These are phyloP conservation scores for Indicator indicator DNA, from an alignment of 2,113 vertebrate genomes.

Conservation along the genomic window DNA sequence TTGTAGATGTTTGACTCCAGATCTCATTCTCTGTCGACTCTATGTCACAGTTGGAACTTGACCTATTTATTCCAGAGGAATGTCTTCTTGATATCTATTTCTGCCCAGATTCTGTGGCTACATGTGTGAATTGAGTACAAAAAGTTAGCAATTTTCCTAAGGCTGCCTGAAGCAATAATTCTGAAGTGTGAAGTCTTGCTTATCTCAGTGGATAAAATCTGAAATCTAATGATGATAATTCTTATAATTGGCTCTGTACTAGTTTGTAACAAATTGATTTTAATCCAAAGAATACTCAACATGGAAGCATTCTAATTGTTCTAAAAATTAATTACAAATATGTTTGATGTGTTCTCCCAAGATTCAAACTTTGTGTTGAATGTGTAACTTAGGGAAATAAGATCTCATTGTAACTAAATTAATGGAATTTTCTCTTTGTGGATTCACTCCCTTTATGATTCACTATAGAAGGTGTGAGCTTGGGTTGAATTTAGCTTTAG, in stretches of 20 bases:
- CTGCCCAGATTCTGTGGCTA: not conserved
- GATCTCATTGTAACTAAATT: not conserved
- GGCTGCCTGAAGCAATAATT: conserved; percentile 23
- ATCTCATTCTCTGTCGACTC: not conserved
- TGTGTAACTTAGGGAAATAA: not conserved
- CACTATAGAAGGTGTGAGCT: not conserved
- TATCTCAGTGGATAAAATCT: conserved; percentile 23
- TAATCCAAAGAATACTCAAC: not conserved
- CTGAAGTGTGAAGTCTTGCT: not conserved
- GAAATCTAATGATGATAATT: conserved; percentile 20
- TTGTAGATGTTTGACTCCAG: not conserved
- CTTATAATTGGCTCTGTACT: not conserved
- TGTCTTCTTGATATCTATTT: not conserved
- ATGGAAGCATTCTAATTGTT: not conserved
- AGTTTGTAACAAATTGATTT: not conserved
- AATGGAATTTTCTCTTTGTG: not conserved
- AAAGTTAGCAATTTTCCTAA: not conserved
- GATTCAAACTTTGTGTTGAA: not conserved
- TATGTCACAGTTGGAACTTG: not conserved
- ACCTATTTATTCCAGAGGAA: not conserved
- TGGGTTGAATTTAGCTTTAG: not conserved
- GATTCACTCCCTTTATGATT: not conserved
- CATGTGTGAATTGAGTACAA: not conserved
- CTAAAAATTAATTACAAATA: not conserved
- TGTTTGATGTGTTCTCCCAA: not conserved